Evolutionary conservation across 2,888 invertebrate genomes (phyloP).

Genomic region (Drosophila yooni): DNA sequence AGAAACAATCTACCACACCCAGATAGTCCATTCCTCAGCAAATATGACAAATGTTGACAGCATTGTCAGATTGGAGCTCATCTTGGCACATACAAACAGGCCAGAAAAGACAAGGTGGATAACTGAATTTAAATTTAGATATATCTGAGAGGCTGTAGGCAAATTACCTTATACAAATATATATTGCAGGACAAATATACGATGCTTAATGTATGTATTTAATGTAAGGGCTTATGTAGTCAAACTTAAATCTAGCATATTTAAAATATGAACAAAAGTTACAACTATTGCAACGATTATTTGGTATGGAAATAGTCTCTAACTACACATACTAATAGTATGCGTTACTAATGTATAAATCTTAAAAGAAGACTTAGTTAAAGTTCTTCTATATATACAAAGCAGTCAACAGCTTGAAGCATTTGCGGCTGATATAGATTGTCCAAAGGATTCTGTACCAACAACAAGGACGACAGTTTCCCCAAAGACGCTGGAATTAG

Average conservation of each 20-base stretch:
- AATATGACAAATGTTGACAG: conserved; percentile 60
- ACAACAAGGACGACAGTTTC: background rate
- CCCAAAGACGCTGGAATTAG: background rate
- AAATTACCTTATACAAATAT: background rate
- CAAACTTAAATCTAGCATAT: background rate
- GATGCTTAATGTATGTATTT: background rate
- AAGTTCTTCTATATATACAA: background rate
- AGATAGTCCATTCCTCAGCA: conserved; percentile 37
- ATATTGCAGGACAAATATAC: background rate
- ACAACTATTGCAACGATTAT: background rate
- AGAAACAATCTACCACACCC: conserved; percentile 18
- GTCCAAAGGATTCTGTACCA: background rate
- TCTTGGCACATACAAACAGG: background rate
- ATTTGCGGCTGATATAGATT: background rate
- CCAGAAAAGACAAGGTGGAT: background rate
- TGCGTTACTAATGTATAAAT: background rate
- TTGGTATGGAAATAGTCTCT: background rate
- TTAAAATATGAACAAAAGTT: background rate
- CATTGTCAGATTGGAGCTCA: conserved; percentile 23
- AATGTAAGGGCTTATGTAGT: background rate
- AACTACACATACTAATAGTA: background rate
- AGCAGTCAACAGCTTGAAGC: background rate
- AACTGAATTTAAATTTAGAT: background rate
- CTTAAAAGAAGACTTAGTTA: background rate
- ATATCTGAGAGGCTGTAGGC: background rate